These are phyloP conservation scores for Himalopsyche anomala DNA, from an alignment of 2,888 invertebrate genomes.

Conservation along the genomic window DNA sequence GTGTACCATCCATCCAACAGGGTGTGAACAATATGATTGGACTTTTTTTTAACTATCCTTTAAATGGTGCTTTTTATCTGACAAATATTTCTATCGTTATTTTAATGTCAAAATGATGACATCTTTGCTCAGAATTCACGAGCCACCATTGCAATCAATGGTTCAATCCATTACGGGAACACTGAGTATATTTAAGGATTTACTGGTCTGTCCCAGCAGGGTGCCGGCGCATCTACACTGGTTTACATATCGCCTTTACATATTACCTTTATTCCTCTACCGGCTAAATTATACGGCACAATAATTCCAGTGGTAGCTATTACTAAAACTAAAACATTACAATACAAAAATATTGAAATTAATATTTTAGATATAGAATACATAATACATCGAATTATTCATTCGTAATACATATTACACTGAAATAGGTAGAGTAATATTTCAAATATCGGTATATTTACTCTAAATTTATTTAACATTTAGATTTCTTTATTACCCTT, in stretches of 20 bases:
- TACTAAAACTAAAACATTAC: background rate
- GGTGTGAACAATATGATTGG: no score
- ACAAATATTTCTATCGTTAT: background rate
- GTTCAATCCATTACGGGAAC: constrained; percentile 26
- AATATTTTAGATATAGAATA: no score
- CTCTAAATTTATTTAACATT: no score
- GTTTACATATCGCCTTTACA: constrained; percentile 59
- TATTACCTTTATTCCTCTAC: constrained; percentile 55
- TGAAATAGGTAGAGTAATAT: no score
- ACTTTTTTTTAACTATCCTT: no score
- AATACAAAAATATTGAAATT: no score
- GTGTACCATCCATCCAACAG: no score
- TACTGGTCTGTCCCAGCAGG: constrained; percentile 54
- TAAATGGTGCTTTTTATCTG: background rate
- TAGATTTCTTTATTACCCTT: no score
- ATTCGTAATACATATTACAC: no score
- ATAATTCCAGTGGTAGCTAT: constrained; percentile 29
- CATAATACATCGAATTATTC: no score
- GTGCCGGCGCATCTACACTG: constrained; percentile 51
- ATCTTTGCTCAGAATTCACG: background rate
- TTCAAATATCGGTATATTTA: no score
- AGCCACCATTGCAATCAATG: constrained; percentile 11
- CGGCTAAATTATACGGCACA: constrained; percentile 44
- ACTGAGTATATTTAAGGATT: constrained; percentile 44
- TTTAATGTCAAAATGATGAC: background rate